A percentile compares a stretch with the other conserved stretches of the same genome.
phyloP scores from a whole-genome alignment of 2,113 vertebrate genomes.

The Sardina pilchardus region DNA sequence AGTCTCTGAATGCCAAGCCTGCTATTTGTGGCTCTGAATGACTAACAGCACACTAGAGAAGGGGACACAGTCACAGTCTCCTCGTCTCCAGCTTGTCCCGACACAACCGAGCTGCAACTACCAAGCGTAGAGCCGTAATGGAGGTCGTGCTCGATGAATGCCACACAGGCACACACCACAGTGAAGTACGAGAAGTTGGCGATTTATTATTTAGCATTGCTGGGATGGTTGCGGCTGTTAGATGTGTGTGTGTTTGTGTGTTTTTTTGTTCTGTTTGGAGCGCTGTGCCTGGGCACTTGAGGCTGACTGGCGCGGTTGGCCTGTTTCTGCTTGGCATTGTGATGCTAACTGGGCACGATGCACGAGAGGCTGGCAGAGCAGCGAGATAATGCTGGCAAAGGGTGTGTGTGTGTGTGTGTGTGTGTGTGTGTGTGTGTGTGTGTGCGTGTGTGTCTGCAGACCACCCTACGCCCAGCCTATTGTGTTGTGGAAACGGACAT shows the following conservation, averaged over 20 bases:
- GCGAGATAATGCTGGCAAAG: not conserved
- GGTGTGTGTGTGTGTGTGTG: not conserved
- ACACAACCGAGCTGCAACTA: not conserved
- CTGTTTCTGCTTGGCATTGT: conserved; percentile 1
- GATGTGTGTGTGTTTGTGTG: not conserved
- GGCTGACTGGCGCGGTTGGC: not conserved
- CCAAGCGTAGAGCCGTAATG: not conserved
- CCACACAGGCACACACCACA: not conserved
- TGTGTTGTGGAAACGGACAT: not conserved
- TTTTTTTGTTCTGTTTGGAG: not conserved
- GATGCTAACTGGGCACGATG: not conserved
- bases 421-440: conserved; percentile 8
- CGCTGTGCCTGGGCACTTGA: not conserved
- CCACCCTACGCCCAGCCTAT: not conserved
- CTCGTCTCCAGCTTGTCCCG: not conserved
- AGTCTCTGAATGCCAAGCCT: not conserved
- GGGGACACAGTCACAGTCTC: not conserved
- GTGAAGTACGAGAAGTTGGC: not conserved
- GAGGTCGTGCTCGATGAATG: not conserved
- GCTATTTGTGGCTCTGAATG: not conserved
- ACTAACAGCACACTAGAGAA: not conserved
- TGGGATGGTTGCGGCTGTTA: not conserved
- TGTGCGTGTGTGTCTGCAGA: conserved; percentile 9
- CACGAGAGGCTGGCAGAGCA: not conserved
- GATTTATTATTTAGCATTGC: not conserved